These are phyloP conservation scores for Cryptus viduatorius DNA, from an alignment of 2,888 invertebrate genomes.

Conservation along the genomic window DNA sequence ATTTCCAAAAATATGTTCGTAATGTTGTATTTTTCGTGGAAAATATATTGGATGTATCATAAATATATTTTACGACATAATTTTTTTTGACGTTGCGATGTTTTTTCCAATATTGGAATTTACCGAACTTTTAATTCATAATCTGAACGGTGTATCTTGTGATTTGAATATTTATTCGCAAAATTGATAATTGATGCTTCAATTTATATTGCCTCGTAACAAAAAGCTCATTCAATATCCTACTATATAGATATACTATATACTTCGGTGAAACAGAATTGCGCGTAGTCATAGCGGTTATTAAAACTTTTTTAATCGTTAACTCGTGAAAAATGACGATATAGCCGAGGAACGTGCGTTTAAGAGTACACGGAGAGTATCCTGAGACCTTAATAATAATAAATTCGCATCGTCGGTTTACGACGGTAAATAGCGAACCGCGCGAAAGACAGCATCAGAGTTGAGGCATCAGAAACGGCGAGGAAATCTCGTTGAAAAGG, in stretches of 20 bases:
- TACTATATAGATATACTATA: not conserved
- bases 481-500: slow-evolving; percentile 22
- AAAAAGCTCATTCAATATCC: not conserved
- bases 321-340: slow-evolving; percentile 17
- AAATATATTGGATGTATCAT: no score
- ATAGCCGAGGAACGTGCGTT: not conserved
- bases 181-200: not conserved
- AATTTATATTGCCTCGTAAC: not conserved
- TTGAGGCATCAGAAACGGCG: slow-evolving; percentile 23
- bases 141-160: not conserved
- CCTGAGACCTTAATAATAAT: slow-evolving; percentile 59
- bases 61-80: no score
- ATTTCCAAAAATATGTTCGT: not conserved
- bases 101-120: not conserved
- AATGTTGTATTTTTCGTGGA: not conserved
- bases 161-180: not conserved
- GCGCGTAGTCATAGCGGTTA: slow-evolving; percentile 12
- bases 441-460: slow-evolving; percentile 36
- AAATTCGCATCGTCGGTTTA: slow-evolving; percentile 65
- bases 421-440: slow-evolving; percentile 56
- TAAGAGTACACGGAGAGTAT: slow-evolving; percentile 1
- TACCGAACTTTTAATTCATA: not conserved
- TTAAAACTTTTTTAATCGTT: slow-evolving; percentile 41
- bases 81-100: no score
- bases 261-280: not conserved